Percentiles rank a stretch among this genome's conserved stretches.
Evolutionary conservation across 2,888 invertebrate genomes (phyloP).

Genomic region (Eupelmus urozonus): DNA sequence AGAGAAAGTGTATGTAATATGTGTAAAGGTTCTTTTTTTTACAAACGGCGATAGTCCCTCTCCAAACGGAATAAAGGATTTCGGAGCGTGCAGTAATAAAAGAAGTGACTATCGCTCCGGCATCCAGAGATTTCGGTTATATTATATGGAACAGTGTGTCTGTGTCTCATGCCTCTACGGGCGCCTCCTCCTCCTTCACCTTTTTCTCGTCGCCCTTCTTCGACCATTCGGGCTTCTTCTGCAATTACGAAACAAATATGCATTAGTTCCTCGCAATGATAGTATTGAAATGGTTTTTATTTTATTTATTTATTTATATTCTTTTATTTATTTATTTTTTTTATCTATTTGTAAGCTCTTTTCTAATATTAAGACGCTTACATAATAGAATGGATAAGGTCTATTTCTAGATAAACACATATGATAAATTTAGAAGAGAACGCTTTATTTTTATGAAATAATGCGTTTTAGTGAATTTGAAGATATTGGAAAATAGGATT

Average conservation of each 20-base stretch:
- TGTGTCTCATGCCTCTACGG: constrained; percentile 87
- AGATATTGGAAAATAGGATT: constrained; percentile 2
- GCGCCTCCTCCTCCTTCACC: constrained; percentile 91
- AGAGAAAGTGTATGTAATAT: constrained; percentile 26
- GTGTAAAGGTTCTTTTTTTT: constrained; percentile 26
- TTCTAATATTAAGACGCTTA: constrained; percentile 1
- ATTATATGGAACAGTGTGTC: constrained; percentile 49
- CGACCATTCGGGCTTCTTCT: constrained; percentile 97
- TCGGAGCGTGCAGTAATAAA: constrained; percentile 42
- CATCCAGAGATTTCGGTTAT: constrained; percentile 51
- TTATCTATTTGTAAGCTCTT: neutral
- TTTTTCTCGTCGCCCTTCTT: constrained; percentile 93
- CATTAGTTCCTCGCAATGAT: constrained; percentile 11
- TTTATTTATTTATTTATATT: neutral
- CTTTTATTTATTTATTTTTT: constrained; percentile 4
- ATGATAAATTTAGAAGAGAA: neutral
- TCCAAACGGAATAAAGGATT: constrained; percentile 26
- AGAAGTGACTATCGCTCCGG: constrained; percentile 52
- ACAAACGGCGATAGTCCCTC: constrained; percentile 42
- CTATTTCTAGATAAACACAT: neutral
- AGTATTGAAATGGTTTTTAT: neutral
- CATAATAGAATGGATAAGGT: neutral
- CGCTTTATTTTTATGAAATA: neutral
- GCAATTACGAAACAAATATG: constrained; percentile 76
- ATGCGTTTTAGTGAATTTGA: neutral